Evolutionary conservation across 2,797 vertebrate species (phyloP), one percentile per base, ranked within the genome.

Genomic region (Poeciliopsis infans): DNA sequence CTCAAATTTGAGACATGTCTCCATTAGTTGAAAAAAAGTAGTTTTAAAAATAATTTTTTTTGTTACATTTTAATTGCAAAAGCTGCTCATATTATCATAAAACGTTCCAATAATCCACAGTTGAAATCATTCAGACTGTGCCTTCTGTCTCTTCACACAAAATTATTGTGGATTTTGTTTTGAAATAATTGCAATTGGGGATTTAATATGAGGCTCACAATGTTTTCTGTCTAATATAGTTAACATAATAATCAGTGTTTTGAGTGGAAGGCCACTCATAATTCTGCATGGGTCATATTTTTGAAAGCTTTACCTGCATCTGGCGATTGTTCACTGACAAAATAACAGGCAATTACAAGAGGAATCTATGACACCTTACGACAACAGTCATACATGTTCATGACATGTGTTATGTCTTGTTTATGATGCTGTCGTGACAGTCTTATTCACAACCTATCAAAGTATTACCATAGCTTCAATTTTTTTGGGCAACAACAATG

Each of bases 231-330:
- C 45, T 31, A 31, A 47, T 33, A 47, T 49, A 47, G 16, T 47
- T 47, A 25, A 43, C 64, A 41, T 68, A 43, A 36, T 18, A 47
- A 73, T 73, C 47, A 73, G 72, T 55, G 53, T 74, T 74, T 72
- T 74, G 33, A 74, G 6, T 41, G 49, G 20, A 39, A 57, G 25
- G 25, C 15, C 7, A 28, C 23, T n/a, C 25, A 74, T 12, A 39
- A 43, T 68, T 73, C 47, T 57, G 23, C 39, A 74, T 39, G 25
- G 23, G 51, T 55, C 31, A 23, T 18, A 7, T 0, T 45, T 70
- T 45, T 45, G 41, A 70, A 70, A 28, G 68, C 25, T 70, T 70
- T 16, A 16, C 28, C 23, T 16, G 68, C 41, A n/a, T 45, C 12
- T 70, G 1, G n/a, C 28, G 25, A 43, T 43, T 70, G 25, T 43